A percentile compares a stretch with the other conserved stretches of the same genome.
These are phyloP conservation scores for Drosophila sucinea DNA, from an alignment of 1,140 invertebrate species.

Conservation along the genomic window DNA sequence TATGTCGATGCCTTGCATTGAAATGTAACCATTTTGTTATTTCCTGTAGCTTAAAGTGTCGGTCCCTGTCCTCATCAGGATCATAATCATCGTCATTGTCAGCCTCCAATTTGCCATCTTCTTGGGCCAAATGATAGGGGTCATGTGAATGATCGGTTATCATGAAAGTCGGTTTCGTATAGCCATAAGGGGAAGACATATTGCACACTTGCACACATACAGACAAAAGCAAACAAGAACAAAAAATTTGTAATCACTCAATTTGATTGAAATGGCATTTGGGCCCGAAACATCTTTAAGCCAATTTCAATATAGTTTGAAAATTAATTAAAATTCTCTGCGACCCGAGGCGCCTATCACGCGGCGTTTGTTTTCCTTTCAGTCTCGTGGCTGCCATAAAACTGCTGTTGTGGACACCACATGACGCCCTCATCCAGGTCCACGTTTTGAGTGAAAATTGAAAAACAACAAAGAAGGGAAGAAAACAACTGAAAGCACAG, in stretches of 20 bases:
- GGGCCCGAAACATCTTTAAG: constrained; percentile 26
- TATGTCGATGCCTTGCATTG: constrained; percentile 55
- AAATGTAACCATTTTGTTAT: constrained; percentile 65
- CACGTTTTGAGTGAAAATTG: constrained; percentile 39
- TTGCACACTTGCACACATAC: constrained; percentile 24
- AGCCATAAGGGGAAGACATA: constrained; percentile 60
- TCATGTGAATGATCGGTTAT: constrained; percentile 68
- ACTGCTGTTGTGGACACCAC: constrained; percentile 52
- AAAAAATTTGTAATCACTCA: neutral
- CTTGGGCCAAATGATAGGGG: constrained; percentile 54
- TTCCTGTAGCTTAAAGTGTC: constrained; percentile 67
- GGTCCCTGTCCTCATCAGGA: constrained; percentile 54
- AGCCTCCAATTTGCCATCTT: constrained; percentile 9
- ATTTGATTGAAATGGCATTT: constrained; percentile 12
- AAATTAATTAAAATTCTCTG: constrained; percentile 63
- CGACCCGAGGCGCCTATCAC: constrained; percentile 27
- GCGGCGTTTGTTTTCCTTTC: constrained; percentile 41
- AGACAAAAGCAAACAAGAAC: constrained; percentile 16
- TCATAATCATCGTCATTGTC: constrained; percentile 46
- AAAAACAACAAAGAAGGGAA: constrained; percentile 42
- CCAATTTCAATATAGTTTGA: constrained; percentile 48
- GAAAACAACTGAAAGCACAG: constrained; percentile 54
- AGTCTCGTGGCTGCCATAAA: constrained; percentile 55
- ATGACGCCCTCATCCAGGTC: constrained; percentile 23
- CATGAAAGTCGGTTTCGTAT: constrained; percentile 65